Conservation (phyloP, 2,888 invertebrate genomes). For the Lycia hirtaria region DNA sequence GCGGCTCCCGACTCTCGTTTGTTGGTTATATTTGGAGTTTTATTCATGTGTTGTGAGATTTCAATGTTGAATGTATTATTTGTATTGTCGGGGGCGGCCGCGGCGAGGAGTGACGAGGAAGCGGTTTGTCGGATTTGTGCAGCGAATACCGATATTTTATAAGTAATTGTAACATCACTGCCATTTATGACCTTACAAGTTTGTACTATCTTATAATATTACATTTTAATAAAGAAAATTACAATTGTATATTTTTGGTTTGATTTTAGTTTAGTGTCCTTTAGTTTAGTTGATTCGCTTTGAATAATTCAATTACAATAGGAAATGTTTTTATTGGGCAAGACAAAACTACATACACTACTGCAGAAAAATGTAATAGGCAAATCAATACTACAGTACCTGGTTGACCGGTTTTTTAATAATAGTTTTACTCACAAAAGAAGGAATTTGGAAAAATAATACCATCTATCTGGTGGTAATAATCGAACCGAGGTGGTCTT, state of each 20-base stretch:
- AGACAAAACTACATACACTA: too few relatives aligned
- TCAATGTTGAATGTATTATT: slow-evolving; percentile 71
- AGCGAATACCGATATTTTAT: slow-evolving; percentile 71
- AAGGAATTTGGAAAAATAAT: too few relatives aligned
- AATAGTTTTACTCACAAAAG: too few relatives aligned
- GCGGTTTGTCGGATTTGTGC: slow-evolving; percentile 64
- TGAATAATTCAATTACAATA: too few relatives aligned
- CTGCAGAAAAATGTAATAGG: too few relatives aligned
- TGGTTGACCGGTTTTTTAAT: too few relatives aligned
- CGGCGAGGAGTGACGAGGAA: slow-evolving; percentile 50
- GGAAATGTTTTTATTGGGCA: too few relatives aligned
- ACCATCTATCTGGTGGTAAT: too few relatives aligned
- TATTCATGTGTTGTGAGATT: slow-evolving; percentile 73
- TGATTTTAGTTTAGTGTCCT: slow-evolving; percentile 32
- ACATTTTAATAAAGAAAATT: slow-evolving; percentile 80
- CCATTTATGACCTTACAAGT: slow-evolving; percentile 84
- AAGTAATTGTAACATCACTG: slow-evolving; percentile 82
- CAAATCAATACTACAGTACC: too few relatives aligned
- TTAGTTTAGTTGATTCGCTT: background rate
- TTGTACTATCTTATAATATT: slow-evolving; percentile 82
- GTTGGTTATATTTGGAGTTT: slow-evolving; percentile 71
- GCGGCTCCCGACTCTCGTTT: slow-evolving; percentile 62
- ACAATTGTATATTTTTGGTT: slow-evolving; percentile 49
- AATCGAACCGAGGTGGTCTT: too few relatives aligned
- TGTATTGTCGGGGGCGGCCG: slow-evolving; percentile 53